Percentiles rank a stretch among this genome's conserved stretches.
Conservation (phyloP, 2,113 vertebrate genomes). For the Malurus elegans region DNA sequence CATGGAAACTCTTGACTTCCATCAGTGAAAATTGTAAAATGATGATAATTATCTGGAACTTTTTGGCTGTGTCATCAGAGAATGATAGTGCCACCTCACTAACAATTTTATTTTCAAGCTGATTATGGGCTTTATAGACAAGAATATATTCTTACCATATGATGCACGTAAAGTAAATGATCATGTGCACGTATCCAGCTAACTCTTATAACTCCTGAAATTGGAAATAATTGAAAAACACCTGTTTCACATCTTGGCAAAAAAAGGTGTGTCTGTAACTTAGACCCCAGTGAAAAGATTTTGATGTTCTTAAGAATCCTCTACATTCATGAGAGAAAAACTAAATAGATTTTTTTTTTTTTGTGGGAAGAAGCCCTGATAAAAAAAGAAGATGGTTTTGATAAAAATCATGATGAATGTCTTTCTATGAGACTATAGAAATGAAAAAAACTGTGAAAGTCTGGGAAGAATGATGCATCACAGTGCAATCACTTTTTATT, state of each 20-base stretch:
- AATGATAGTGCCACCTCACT: background rate
- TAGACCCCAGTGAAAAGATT: background rate
- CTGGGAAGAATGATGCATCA: background rate
- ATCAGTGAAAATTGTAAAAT: constrained; percentile 6
- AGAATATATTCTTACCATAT: background rate
- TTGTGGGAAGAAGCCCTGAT: background rate
- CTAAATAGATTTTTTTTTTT: background rate
- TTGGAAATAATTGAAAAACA: background rate
- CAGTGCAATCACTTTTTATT: background rate
- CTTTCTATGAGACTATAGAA: background rate
- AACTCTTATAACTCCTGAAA: background rate
- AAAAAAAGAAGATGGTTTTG: background rate
- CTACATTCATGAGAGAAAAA: background rate
- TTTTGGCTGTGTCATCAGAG: background rate
- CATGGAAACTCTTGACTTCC: constrained; percentile 6
- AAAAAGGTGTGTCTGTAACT: background rate
- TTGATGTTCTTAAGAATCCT: background rate
- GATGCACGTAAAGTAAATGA: background rate
- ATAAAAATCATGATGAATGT: background rate
- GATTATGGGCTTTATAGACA: background rate
- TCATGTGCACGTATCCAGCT: background rate
- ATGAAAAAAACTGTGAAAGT: background rate
- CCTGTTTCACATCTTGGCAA: background rate
- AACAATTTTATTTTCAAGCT: constrained; percentile 32
- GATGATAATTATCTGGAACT: constrained; percentile 21